Conservation (phyloP, 2,113 vertebrate genomes). For the Axis porcinus region DNA sequence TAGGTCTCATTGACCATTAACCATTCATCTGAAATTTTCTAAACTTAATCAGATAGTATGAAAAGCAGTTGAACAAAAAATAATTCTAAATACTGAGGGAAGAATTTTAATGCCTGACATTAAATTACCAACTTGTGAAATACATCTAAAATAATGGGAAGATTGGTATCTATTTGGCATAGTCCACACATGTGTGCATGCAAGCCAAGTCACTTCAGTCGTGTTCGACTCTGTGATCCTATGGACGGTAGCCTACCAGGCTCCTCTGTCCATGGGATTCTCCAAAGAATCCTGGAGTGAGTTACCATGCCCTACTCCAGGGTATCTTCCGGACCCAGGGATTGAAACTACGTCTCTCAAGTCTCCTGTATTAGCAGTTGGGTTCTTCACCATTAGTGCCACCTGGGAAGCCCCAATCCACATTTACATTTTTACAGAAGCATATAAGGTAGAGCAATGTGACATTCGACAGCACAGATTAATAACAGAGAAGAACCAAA, state of each 20-base stretch:
- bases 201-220: background rate
- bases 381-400: background rate
- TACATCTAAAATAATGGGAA: background rate
- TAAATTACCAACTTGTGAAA: background rate
- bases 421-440: background rate
- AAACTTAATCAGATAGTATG: background rate
- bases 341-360: background rate
- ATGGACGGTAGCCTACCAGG: background rate
- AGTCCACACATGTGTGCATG: background rate
- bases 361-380: background rate
- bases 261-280: background rate
- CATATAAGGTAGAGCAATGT: background rate
- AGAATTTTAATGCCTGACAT: slow-evolving; percentile 9
- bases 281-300: background rate
- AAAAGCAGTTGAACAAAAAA: background rate
- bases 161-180: background rate
- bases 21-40: slow-evolving; percentile 10
- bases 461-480: background rate
- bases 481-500: background rate
- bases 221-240: background rate
- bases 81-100: background rate
- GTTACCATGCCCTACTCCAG: background rate
- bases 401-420: background rate
- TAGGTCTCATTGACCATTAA: background rate
- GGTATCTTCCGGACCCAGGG: background rate